Evolutionary conservation across 2,797 vertebrate species (phyloP).

Genomic region (Tapera naevia): DNA sequence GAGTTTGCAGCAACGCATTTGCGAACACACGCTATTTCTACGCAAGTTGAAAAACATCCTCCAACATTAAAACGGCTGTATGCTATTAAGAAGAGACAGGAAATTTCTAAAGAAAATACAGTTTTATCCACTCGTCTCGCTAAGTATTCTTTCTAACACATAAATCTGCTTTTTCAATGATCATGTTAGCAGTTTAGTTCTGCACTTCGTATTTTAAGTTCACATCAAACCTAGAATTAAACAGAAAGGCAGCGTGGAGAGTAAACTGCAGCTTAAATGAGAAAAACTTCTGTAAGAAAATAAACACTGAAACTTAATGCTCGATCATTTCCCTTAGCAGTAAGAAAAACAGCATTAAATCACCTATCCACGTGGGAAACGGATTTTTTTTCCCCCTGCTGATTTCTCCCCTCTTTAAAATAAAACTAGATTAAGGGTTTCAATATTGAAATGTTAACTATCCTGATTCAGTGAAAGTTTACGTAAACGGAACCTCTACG

Average conservation of each 20-base stretch:
- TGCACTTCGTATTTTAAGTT: conserved; percentile 69
- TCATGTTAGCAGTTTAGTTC: conserved; percentile 49
- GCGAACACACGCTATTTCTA: background rate
- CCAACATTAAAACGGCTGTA: background rate
- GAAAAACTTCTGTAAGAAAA: conserved; percentile 83
- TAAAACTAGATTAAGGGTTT: conserved; percentile 61
- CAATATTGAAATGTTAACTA: conserved; percentile 49
- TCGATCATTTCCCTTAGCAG: conserved; percentile 77
- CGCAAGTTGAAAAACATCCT: background rate
- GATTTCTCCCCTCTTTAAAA: conserved; percentile 53
- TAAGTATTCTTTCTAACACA: conserved; percentile 30
- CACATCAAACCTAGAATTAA: conserved; percentile 76
- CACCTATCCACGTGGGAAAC: conserved; percentile 79
- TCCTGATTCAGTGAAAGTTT: conserved; percentile 30
- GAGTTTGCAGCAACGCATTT: background rate
- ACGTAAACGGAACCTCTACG: conserved; percentile 28
- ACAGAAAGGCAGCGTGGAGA: conserved; percentile 57
- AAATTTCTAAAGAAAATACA: background rate
- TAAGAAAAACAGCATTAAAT: conserved; percentile 82
- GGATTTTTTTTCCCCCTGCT: conserved; percentile 13
- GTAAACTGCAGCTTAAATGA: conserved; percentile 76
- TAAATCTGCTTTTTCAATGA: conserved; percentile 60
- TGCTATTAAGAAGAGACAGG: background rate
- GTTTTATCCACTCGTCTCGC: background rate
- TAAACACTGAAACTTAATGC: conserved; percentile 83